Conservation (phyloP, 2,888 invertebrate genomes). For the Rosalia funebris region DNA sequence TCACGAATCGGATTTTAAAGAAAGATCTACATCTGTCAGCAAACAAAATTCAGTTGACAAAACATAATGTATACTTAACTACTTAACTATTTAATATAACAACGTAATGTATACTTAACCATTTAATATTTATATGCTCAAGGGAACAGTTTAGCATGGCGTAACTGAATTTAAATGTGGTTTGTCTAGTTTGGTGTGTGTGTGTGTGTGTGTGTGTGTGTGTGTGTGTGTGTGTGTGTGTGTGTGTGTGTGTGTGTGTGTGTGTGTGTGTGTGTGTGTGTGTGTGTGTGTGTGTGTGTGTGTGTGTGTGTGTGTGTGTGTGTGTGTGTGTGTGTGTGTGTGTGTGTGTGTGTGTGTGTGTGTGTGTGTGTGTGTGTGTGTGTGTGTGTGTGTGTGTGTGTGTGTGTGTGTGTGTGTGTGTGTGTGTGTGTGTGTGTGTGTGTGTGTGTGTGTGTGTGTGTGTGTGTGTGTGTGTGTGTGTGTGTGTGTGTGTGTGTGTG, state of each 20-base stretch:
- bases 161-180: too few species aligned
- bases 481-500: too few species aligned
- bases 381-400: constrained; percentile 20
- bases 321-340: constrained; percentile 16
- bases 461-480: too few species aligned
- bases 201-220: background rate
- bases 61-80: too few species aligned
- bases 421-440: constrained; percentile 19
- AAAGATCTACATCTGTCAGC: too few species aligned
- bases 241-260: background rate
- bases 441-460: too few species aligned
- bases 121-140: too few species aligned
- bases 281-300: constrained; percentile 13
- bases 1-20: too few species aligned
- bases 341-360: constrained; percentile 21
- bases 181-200: background rate
- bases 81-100: too few species aligned
- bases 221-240: background rate
- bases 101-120: too few species aligned
- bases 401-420: constrained; percentile 16
- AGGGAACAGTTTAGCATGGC: too few species aligned
- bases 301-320: constrained; percentile 22
- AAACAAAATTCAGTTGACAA: too few species aligned
- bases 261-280: background rate
- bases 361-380: constrained; percentile 18